Percentiles rank a stretch among this genome's conserved stretches.
Evolutionary conservation across 2,797 vertebrate genomes (phyloP).

Genomic region (Aplochiton taeniatus): DNA sequence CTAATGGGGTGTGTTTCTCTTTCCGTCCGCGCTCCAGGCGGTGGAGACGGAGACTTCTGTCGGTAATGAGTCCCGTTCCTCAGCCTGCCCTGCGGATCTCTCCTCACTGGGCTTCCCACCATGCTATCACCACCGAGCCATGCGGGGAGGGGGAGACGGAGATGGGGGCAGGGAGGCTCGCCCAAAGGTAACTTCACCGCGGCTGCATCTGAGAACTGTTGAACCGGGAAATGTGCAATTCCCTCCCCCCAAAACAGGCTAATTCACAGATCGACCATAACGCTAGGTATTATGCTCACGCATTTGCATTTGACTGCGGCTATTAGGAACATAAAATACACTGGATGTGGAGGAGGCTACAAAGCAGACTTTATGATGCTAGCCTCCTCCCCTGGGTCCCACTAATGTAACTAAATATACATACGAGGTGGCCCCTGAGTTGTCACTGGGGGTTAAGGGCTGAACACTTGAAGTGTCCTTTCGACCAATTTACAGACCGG

Average conservation of each 20-base stretch:
- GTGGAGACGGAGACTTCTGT: constrained; percentile 28
- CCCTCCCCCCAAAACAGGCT: too few species aligned
- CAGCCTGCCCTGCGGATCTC: constrained; percentile 45
- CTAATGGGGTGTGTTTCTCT: constrained; percentile 51
- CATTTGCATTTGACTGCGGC: too few species aligned
- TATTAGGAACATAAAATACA: too few species aligned
- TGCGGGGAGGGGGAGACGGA: constrained; percentile 13
- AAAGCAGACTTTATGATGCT: constrained; percentile 8
- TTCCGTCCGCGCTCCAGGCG: constrained; percentile 54
- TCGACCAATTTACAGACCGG: constrained; percentile 20
- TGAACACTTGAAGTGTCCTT: constrained; percentile 40
- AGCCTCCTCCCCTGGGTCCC: constrained; percentile 3
- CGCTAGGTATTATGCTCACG: too few species aligned
- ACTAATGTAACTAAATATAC: constrained; percentile 16
- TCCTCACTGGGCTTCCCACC: constrained; percentile 38
- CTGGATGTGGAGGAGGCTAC: not conserved
- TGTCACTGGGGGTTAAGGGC: constrained; percentile 25
- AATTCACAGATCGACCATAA: too few species aligned
- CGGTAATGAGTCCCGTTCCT: constrained; percentile 56
- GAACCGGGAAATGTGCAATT: not conserved
- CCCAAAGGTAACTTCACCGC: not conserved
- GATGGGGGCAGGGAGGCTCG: constrained; percentile 10
- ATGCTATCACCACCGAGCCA: constrained; percentile 30
- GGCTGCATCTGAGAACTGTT: not conserved
- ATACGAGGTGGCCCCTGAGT: constrained; percentile 22